Evolutionary conservation across 2,888 invertebrate genomes (phyloP).

Genomic region (Acrobasis suavella): DNA sequence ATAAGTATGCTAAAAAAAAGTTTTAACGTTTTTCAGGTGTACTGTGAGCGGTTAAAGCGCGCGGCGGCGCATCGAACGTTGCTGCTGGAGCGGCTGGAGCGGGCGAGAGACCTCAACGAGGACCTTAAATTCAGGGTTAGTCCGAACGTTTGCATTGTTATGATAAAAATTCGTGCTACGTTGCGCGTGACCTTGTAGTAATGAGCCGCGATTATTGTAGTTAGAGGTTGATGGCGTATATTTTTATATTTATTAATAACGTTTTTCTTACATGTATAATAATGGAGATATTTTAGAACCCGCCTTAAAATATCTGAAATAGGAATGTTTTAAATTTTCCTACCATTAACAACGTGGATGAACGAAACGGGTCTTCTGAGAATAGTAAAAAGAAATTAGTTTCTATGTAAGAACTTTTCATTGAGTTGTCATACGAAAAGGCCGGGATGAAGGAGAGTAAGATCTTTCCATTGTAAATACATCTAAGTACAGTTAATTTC

Average conservation of each 20-base stretch:
- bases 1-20: too few species aligned
- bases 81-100: constrained; percentile 86
- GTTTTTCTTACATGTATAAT: too few species aligned
- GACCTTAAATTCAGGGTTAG: constrained; percentile 91
- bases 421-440: too few species aligned
- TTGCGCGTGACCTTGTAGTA: neutral
- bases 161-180: neutral
- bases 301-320: too few species aligned
- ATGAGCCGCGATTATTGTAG: neutral
- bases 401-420: too few species aligned
- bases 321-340: too few species aligned
- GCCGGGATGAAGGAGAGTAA: too few species aligned
- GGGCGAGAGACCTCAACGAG: constrained; percentile 89
- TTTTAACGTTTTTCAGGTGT: constrained; percentile 79
- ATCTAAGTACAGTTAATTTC: neutral
- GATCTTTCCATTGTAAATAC: neutral
- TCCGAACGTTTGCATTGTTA: constrained; percentile 8
- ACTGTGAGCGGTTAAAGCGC: constrained; percentile 87
- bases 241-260: too few species aligned
- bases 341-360: too few species aligned
- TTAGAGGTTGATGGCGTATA: neutral
- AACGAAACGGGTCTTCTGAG: too few species aligned
- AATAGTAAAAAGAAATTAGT: too few species aligned
- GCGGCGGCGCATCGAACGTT: constrained; percentile 85
- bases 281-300: too few species aligned